phyloP scores from a whole-genome alignment of 2,113 vertebrate genomes.

The Oreocharis arfaki region DNA sequence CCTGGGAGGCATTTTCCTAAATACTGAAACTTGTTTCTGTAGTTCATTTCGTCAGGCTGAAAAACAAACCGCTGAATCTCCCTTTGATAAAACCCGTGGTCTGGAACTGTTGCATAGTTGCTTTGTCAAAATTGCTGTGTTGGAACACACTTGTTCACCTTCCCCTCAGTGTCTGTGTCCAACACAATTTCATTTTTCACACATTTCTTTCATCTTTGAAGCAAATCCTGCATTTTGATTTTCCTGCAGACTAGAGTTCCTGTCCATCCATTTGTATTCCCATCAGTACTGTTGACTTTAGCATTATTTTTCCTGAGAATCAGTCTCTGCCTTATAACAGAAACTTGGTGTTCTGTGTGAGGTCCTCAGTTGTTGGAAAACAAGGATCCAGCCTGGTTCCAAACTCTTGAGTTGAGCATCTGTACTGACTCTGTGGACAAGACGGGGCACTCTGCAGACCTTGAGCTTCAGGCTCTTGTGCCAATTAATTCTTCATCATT shows the following conservation, averaged over 20 bases:
- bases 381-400: not conserved
- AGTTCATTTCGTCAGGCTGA: not conserved
- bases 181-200: not conserved
- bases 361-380: not conserved
- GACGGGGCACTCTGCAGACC: not conserved
- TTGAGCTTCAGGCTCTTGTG: fast-evolving
- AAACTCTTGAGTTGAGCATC: fast-evolving
- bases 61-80: not conserved
- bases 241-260: not conserved
- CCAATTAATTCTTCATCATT: not conserved
- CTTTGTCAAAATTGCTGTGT: not conserved
- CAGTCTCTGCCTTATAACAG: not conserved
- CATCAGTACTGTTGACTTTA: not conserved
- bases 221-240: not conserved
- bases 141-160: not conserved
- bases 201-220: not conserved
- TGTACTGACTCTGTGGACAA: not conserved
- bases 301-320: fast-evolving
- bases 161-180: not conserved
- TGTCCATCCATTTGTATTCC: not conserved
- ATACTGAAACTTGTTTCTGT: not conserved
- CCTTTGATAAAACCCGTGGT: not conserved
- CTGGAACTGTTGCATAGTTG: not conserved
- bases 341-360: not conserved
- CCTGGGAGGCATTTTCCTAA: not conserved